Evolutionary conservation across 2,888 invertebrate species (phyloP), one percentile per base, ranked within the genome.

Genomic region (Tiliacea citrago): DNA sequence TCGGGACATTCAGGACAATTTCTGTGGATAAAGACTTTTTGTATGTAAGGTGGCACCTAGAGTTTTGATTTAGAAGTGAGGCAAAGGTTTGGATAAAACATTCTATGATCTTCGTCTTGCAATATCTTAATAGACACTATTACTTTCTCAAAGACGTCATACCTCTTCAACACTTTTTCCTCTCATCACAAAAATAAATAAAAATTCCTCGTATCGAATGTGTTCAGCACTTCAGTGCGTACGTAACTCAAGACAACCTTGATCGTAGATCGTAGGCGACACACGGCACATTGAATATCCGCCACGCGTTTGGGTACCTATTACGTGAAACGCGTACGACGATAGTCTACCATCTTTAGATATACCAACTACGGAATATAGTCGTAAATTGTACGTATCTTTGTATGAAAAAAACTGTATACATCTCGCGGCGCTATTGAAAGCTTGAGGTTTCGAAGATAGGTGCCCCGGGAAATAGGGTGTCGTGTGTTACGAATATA

Each of bases 381-480:
- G 88, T 86, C 92, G 87, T 92, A 91, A 90, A 89, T 91, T 89
- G 87, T 86, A 86, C 87, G 86, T 89, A 90, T 91, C 89, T 85
- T 78, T 79, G 82, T 84, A 83, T 77, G 71, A 86, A 89, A 89
- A n/a, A 91, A 88, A 86, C 81, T 83, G 82, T 84, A 77, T 83
- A 82, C 85, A 88, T 88, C 83, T 87, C 81, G 76, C 65, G 81
- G 74, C 61, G 66, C 84, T 85, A 86, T 85, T 87, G 87, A 86
- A 85, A 81, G 78, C 79, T 82, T 86, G 85, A 85, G 82, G 85
- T 86, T 88, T 86, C 83, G 84, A 77, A 84, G 89, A 90, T 89
- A 88, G 84, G 88, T 84, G 88, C 85, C 84, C 62, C 78, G 86
- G 87, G 83, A 86, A 87, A 86, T 87, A 81, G 78, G 82, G 85